These are phyloP conservation scores for Prionace glauca DNA, from an alignment of 2,797 vertebrate genomes.

Conservation along the genomic window DNA sequence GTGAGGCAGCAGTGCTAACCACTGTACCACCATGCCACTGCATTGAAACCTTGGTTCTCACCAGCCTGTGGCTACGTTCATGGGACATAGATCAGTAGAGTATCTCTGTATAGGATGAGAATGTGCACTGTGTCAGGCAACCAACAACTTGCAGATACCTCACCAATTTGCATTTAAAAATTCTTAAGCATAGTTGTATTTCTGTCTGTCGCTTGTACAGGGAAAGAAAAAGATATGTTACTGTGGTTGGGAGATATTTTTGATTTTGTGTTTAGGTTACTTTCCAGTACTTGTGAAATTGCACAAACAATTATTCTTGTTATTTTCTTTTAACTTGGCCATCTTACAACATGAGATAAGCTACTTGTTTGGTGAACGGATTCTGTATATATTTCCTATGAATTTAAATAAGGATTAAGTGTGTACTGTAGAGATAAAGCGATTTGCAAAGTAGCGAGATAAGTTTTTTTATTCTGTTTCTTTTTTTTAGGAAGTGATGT, in stretches of 20 bases:
- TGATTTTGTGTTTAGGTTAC: background rate
- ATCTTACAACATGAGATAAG: background rate
- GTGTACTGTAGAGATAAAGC: background rate
- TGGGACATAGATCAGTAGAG: background rate
- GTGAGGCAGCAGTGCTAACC: too few species aligned
- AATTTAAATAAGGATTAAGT: background rate
- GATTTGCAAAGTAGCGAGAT: background rate
- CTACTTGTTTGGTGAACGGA: background rate
- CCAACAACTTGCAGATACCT: background rate
- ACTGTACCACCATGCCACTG: too few species aligned
- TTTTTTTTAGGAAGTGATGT: background rate
- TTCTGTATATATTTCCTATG: background rate
- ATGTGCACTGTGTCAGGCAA: background rate
- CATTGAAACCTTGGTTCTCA: background rate
- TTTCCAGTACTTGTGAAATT: background rate
- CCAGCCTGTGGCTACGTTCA: background rate
- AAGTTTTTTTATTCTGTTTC: background rate
- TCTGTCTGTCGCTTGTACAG: background rate
- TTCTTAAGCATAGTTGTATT: background rate
- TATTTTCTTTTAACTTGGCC: background rate
- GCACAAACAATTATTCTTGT: background rate
- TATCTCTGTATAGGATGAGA: background rate
- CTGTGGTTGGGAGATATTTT: background rate
- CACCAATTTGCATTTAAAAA: background rate
- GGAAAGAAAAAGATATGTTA: background rate